phyloP scores from a whole-genome alignment of 2,888 invertebrate species.

The Gnatocerus cornutus region DNA sequence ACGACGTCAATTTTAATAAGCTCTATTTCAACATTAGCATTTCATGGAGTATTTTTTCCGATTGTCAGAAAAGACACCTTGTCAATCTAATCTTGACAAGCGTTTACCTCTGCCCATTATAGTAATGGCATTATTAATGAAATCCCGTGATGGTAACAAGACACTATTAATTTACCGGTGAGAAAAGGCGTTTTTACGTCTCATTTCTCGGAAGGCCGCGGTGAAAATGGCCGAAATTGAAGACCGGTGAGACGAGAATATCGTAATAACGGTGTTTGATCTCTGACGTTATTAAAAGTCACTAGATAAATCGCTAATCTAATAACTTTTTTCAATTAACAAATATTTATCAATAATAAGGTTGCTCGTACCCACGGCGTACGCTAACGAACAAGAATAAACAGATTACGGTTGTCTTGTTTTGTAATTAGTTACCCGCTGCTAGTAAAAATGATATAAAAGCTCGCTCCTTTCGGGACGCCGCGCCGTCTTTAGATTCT shows the following conservation, averaged over 20 bases:
- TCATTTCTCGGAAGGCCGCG: conserved; percentile 6
- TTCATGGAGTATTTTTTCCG: neutral
- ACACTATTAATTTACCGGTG: conserved; percentile 24
- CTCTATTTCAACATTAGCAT: conserved; percentile 18
- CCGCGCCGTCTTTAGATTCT: conserved; percentile 48
- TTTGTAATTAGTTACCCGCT: conserved; percentile 47
- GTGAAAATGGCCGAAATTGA: conserved; percentile 17
- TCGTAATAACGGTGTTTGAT: conserved; percentile 20
- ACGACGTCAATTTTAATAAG: conserved; percentile 37
- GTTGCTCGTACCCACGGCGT: conserved; percentile 39
- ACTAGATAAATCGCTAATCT: conserved; percentile 45
- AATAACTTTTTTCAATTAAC: conserved; percentile 47
- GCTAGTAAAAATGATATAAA: conserved; percentile 48
- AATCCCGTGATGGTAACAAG: conserved; percentile 10
- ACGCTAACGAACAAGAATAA: conserved; percentile 46
- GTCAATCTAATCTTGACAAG: conserved; percentile 27
- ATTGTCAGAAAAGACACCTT: conserved; percentile 13
- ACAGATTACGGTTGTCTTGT: conserved; percentile 46
- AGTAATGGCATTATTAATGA: conserved; percentile 25
- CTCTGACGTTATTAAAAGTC: conserved; percentile 33
- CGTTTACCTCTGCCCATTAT: conserved; percentile 22
- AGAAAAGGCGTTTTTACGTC: conserved; percentile 1
- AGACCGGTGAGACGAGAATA: conserved; percentile 20
- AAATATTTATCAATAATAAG: conserved; percentile 40
- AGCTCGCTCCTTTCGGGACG: conserved; percentile 45